Base-by-base conservation (phyloP, 2,113 vertebrate genomes). In the Ibidorhyncha struthersii region DNA sequence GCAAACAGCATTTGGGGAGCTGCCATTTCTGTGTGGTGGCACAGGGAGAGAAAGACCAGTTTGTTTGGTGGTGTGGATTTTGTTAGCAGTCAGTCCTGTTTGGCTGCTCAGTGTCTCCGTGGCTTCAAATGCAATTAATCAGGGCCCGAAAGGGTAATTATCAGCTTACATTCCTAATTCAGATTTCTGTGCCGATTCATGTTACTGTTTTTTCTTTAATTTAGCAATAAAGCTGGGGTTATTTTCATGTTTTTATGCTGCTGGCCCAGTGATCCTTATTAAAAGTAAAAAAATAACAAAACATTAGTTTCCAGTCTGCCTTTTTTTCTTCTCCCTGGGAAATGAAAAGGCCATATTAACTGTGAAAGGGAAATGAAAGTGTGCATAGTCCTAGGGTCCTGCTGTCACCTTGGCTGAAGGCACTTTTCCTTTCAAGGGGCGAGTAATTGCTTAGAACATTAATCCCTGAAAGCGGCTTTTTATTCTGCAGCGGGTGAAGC, bases 111-210 rank as follows among this genome's bases (percentile, higher is more conserved):
- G 29, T 87, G 82, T 96, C 89, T 90, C 86, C 14, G 23, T 93
- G 93, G 94, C 92, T 97, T 97, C 94, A 94, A 59, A 83, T 95
- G 94, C 90, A 93, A 94, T 97, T 96, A 92, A 94, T 96, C 87
- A 86, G 69, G 61, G 50, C 89, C 87, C 34, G 1, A 92, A 97
- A 95, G 63, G 81, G 90, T 81, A 91, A 92, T 96, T 98, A 85
- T 82, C 70, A 95, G 56, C 74, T 96, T 69, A 88, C 86, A 96
- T 89, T 95, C 65, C 65, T 89, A 82, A 95, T 96, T 89, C 85
- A 70, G 34, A 81, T 94, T 93, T 89, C 90, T 97, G n/a, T 76
- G 70, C n/a, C 27, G 92, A 80, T 93, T 97, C 67, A 70, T 66
- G 71, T 90, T 87, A 62, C 55, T 91, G 81, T 58, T 95, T 95